Percentiles rank a stretch among this genome's conserved stretches.
Evolutionary conservation across 2,888 invertebrate genomes (phyloP).

Genomic region (Spilarctia lutea): DNA sequence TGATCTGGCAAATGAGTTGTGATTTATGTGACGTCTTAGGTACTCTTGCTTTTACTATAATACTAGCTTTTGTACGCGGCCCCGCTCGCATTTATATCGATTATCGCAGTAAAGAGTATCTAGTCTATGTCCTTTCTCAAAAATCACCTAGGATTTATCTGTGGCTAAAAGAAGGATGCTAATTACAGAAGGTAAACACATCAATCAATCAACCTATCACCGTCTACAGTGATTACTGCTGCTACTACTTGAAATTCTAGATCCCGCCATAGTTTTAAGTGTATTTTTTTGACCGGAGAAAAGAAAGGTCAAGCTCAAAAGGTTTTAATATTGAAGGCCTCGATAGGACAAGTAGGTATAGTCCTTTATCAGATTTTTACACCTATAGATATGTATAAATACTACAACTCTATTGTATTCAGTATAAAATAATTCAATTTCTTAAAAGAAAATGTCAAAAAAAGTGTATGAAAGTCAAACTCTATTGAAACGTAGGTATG

Average conservation of each 20-base stretch:
- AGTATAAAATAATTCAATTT: too few species aligned
- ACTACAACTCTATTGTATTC: too few species aligned
- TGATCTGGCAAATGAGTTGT: conserved; percentile 34
- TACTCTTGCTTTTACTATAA: not conserved
- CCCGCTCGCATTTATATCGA: too few species aligned
- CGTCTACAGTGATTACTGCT: too few species aligned
- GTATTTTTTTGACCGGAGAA: not conserved
- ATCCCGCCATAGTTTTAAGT: not conserved
- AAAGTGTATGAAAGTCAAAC: not conserved
- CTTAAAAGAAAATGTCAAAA: not conserved
- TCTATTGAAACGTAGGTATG: not conserved
- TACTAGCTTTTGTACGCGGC: too few species aligned
- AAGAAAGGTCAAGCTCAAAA: not conserved
- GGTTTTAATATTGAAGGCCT: not conserved
- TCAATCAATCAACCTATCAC: too few species aligned
- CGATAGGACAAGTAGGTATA: not conserved
- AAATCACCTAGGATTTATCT: not conserved
- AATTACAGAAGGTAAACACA: not conserved
- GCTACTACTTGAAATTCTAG: not conserved
- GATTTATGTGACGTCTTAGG: conserved; percentile 7
- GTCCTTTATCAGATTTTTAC: not conserved
- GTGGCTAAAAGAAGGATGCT: too few species aligned
- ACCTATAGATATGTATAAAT: too few species aligned
- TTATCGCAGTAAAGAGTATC: too few species aligned
- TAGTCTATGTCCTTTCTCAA: too few species aligned